Evolutionary conservation across 1,140 invertebrate genomes (phyloP).

Genomic region (Condylostylus longicornis): DNA sequence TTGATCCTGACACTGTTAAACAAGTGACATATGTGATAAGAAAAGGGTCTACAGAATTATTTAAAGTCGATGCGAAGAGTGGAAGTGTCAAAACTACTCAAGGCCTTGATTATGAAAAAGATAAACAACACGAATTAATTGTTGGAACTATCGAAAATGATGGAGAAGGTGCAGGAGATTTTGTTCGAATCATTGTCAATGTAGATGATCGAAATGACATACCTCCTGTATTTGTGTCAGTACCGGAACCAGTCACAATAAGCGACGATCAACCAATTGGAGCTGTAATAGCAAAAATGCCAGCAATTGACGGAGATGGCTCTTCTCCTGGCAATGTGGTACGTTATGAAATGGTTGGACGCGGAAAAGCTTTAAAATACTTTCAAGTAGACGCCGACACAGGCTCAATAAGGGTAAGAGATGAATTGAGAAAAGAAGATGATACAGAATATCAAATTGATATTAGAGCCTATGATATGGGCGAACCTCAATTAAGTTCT

Average conservation of each 20-base stretch:
- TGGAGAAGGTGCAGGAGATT: conserved; percentile 49
- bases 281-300: conserved; percentile 56
- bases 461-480: conserved; percentile 72
- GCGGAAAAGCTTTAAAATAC: conserved; percentile 62
- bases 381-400: conserved; percentile 76
- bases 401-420: conserved; percentile 58
- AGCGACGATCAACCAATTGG: conserved; percentile 71
- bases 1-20: conserved; percentile 61
- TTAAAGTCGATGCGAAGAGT: conserved; percentile 61
- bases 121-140: conserved; percentile 54
- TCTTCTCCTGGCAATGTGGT: conserved; percentile 67
- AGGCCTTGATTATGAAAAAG: conserved; percentile 64
- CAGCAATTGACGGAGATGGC: conserved; percentile 67
- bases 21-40: conserved; percentile 72
- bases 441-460: conserved; percentile 76
- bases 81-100: conserved; percentile 60
- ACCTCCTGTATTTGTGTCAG: conserved; percentile 67
- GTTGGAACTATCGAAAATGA: conserved; percentile 70
- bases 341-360: conserved; percentile 62
- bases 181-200: conserved; percentile 55
- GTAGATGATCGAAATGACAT: conserved; percentile 75
- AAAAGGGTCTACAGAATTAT: conserved; percentile 61
- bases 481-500: conserved; percentile 66
- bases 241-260: conserved; percentile 63
- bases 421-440: conserved; percentile 68